These are phyloP conservation scores for Holothuria glaberrima DNA, from an alignment of 35 echinoderm and acorn worm genomes.

Conservation along the genomic window DNA sequence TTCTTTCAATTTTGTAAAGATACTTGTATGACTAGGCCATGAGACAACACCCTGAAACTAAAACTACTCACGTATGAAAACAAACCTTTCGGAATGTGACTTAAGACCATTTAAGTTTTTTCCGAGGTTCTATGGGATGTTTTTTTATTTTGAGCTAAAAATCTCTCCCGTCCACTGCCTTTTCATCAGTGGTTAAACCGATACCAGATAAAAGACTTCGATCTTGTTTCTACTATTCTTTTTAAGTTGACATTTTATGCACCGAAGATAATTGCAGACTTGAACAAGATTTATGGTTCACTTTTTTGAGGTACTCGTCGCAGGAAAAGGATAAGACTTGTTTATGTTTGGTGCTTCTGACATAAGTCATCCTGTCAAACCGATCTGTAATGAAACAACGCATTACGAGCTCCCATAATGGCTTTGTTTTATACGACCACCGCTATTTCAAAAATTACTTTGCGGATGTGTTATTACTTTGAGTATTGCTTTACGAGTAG, in stretches of 20 bases:
- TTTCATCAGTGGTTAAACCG: neutral
- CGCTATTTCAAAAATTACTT: constrained; percentile 57
- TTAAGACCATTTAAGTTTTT: too few relatives aligned
- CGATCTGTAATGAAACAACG: constrained; percentile 43
- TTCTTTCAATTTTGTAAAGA: too few relatives aligned
- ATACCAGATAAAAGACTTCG: neutral
- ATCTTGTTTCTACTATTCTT: constrained; percentile 7
- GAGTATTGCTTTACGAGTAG: constrained; percentile 29
- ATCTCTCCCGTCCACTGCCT: too few relatives aligned
- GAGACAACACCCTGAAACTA: too few relatives aligned
- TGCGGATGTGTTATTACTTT: constrained; percentile 46
- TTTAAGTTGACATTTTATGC: constrained; percentile 43
- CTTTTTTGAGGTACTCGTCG: constrained; percentile 44
- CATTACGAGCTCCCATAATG: constrained; percentile 48
- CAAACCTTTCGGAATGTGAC: too few relatives aligned
- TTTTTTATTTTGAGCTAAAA: too few relatives aligned
- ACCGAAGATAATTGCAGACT: constrained; percentile 51
- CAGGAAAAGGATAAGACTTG: neutral
- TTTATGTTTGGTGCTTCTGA: constrained; percentile 43
- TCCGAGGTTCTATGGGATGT: too few relatives aligned
- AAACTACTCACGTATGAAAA: too few relatives aligned
- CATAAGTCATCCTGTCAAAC: constrained; percentile 44
- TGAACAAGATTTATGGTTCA: constrained; percentile 60
- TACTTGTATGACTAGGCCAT: too few relatives aligned
- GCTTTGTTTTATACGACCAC: constrained; percentile 48